Percentiles rank a stretch among this genome's conserved stretches.
Evolutionary conservation across 2,888 invertebrate genomes (phyloP).

Genomic region (Tenthredo distinguenda): DNA sequence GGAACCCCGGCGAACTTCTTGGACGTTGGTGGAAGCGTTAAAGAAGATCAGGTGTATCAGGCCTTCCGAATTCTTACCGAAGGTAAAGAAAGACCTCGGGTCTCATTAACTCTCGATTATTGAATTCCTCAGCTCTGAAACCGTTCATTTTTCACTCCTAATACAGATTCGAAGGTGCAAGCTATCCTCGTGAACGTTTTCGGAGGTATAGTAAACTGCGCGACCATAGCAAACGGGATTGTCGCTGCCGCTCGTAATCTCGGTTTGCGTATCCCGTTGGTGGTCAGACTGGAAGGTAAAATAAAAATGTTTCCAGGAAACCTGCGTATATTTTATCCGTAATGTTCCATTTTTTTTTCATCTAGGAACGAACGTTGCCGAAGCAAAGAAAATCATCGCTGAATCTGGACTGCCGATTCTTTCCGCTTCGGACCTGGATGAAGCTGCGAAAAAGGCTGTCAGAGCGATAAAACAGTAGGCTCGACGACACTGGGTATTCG

Average conservation of each 20-base stretch:
- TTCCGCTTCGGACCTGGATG: slow-evolving; percentile 92
- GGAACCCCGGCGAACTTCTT: slow-evolving; percentile 99
- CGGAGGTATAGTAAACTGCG: slow-evolving; percentile 99
- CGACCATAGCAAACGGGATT: slow-evolving; percentile 97
- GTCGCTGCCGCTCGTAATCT: slow-evolving; percentile 91
- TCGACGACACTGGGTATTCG: too few relatives aligned
- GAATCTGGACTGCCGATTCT: slow-evolving; percentile 91
- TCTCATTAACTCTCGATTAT: not conserved
- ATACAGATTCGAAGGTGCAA: slow-evolving; percentile 91
- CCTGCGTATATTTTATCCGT: not conserved
- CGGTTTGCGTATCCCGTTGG: slow-evolving; percentile 90
- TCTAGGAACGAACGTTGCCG: slow-evolving; percentile 89
- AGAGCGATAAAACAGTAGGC: slow-evolving; percentile 56
- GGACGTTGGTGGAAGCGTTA: slow-evolving; percentile 98
- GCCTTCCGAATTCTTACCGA: slow-evolving; percentile 94
- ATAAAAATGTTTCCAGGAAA: not conserved
- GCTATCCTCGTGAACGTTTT: slow-evolving; percentile 99
- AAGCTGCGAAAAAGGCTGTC: slow-evolving; percentile 95
- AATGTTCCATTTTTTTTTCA: not conserved
- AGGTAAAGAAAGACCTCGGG: slow-evolving; percentile 76
- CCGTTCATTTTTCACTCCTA: not conserved
- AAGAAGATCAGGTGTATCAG: slow-evolving; percentile 94
- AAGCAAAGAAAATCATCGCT: slow-evolving; percentile 90
- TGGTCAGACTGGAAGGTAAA: slow-evolving; percentile 95
- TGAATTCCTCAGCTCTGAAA: not conserved